Percentiles rank a stretch among this genome's conserved stretches.
phyloP scores from a whole-genome alignment of 2,888 invertebrate species.

The Nymphalis c-album region DNA sequence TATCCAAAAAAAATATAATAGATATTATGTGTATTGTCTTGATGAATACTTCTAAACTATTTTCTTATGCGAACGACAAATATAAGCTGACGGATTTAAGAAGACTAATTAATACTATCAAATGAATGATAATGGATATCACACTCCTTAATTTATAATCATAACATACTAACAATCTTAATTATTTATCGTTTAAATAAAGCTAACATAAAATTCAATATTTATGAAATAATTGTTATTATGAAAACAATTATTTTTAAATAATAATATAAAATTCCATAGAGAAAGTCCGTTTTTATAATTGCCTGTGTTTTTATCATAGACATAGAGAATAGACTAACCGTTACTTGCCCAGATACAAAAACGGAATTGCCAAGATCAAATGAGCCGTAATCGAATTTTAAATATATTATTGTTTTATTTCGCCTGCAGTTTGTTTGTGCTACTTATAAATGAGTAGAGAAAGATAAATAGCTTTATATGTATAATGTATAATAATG shows the following conservation, averaged over 20 bases:
- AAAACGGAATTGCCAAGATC: too few relatives aligned
- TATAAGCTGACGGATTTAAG: constrained; percentile 2
- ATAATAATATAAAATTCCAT: not conserved
- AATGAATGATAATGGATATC: constrained; percentile 27
- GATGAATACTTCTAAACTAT: not conserved
- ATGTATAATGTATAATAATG: too few relatives aligned
- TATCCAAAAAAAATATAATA: constrained; percentile 11
- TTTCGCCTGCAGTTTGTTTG: too few relatives aligned
- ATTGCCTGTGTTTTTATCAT: not conserved
- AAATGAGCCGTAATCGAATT: too few relatives aligned
- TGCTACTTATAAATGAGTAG: too few relatives aligned
- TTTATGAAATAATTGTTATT: not conserved
- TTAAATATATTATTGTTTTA: too few relatives aligned
- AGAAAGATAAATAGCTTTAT: too few relatives aligned
- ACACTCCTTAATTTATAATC: constrained; percentile 27
- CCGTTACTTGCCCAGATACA: too few relatives aligned
- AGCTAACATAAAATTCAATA: not conserved
- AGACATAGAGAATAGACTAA: too few relatives aligned
- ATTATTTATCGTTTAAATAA: not conserved
- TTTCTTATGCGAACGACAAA: not conserved
- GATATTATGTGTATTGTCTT: not conserved
- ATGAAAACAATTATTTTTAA: not conserved
- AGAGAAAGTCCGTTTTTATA: not conserved
- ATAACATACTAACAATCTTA: constrained; percentile 4
- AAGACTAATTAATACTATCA: constrained; percentile 23